Evolutionary conservation across 2,797 vertebrate genomes (phyloP).

Genomic region (Epinephelus coioides): DNA sequence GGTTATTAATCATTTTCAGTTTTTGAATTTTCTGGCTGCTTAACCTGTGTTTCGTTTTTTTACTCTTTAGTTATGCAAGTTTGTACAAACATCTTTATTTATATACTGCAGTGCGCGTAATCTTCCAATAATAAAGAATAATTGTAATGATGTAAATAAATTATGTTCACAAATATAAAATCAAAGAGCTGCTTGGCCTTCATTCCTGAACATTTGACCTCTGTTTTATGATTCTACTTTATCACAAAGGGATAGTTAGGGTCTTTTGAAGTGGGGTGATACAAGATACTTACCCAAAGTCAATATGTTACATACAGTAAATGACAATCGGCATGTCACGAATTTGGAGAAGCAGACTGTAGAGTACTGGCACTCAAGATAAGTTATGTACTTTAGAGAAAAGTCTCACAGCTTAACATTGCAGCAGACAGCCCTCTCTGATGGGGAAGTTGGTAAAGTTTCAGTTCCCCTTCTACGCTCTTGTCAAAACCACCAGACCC

Average conservation of each 20-base stretch:
- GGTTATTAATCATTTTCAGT: constrained; percentile 58
- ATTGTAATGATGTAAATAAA: constrained; percentile 87
- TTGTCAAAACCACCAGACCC: too few relatives aligned
- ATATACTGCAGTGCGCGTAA: constrained; percentile 84
- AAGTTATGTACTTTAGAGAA: too few relatives aligned
- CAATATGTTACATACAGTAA: too few relatives aligned
- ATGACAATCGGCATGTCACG: too few relatives aligned
- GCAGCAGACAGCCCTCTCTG: too few relatives aligned
- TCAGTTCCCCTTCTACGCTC: too few relatives aligned
- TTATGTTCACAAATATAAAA: constrained; percentile 82
- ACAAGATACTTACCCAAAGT: too few relatives aligned
- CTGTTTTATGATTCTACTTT: neutral
- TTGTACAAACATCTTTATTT: constrained; percentile 89
- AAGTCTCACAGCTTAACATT: too few relatives aligned
- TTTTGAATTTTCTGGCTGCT: constrained; percentile 67
- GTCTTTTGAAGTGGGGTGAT: too few relatives aligned
- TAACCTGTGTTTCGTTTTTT: constrained; percentile 61
- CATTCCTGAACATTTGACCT: neutral
- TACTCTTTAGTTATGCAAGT: constrained; percentile 84
- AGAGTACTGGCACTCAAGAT: too few relatives aligned
- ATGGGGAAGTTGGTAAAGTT: too few relatives aligned
- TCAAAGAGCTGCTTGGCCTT: neutral
- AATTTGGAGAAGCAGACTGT: too few relatives aligned
- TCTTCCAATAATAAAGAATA: constrained; percentile 81
- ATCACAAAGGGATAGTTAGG: neutral